These are phyloP conservation scores for Drosophila meridionalis DNA, from an alignment of 2,888 invertebrate genomes.

Conservation along the genomic window DNA sequence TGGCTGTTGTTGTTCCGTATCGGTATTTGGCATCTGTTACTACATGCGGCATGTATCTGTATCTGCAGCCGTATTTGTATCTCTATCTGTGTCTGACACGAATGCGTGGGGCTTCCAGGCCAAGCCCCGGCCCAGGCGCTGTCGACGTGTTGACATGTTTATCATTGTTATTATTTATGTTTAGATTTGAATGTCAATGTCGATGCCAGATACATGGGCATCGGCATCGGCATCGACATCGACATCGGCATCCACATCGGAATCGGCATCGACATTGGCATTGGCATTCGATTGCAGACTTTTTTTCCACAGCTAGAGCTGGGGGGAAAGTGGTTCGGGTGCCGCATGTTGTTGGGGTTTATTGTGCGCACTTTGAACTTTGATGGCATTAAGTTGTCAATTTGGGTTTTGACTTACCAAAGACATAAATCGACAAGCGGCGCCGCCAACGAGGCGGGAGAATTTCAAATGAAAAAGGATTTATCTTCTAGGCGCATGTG, in stretches of 20 bases:
- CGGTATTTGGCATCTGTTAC: slow-evolving; percentile 61
- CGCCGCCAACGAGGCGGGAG: slow-evolving; percentile 16
- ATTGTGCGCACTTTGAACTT: slow-evolving; percentile 75
- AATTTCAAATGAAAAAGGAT: slow-evolving; percentile 53
- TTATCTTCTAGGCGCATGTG: slow-evolving; percentile 39
- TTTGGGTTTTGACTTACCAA: slow-evolving; percentile 72
- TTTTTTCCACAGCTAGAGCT: slow-evolving; percentile 7
- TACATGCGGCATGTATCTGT: slow-evolving; percentile 39
- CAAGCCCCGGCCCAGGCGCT: slow-evolving; percentile 40
- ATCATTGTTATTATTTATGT: slow-evolving; percentile 82
- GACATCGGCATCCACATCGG: slow-evolving; percentile 17
- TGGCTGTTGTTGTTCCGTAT: slow-evolving; percentile 34
- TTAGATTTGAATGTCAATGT: slow-evolving; percentile 82
- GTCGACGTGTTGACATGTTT: slow-evolving; percentile 79
- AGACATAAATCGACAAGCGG: slow-evolving; percentile 48
- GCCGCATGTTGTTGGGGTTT: slow-evolving; percentile 46
- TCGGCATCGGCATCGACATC: slow-evolving; percentile 20
- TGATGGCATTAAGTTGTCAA: slow-evolving; percentile 80
- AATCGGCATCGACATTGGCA: slow-evolving; percentile 27
- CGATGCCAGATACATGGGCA: slow-evolving; percentile 40
- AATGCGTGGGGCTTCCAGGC: slow-evolving; percentile 47
- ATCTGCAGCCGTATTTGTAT: slow-evolving; percentile 21
- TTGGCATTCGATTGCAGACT: slow-evolving; percentile 34
- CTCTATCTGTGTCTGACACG: slow-evolving; percentile 37
- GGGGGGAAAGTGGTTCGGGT: slow-evolving; percentile 1